Evolutionary conservation across 2,113 vertebrate genomes (phyloP), one percentile per base, ranked within the genome.

Genomic region (Egretta garzetta): DNA sequence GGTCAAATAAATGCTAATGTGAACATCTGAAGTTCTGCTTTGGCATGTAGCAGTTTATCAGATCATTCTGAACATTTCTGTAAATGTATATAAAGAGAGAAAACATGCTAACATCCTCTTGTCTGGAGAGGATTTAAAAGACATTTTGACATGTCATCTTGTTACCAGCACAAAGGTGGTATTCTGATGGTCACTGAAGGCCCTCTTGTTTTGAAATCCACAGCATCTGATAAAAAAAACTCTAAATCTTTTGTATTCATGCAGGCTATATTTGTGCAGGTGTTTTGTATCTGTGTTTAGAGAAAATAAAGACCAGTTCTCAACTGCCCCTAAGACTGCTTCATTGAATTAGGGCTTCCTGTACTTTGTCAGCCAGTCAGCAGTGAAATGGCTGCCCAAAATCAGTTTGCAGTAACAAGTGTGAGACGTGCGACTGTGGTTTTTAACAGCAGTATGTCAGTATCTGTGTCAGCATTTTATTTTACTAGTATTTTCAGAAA

Each of bases 361-460:
- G 0, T 53, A 70, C 86, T 86, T 43, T 60, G 63, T 41, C 64
- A 58, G 55, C 15, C 55, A 26, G 41, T 14, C 41, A 37, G 68
- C 75, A 39, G 63, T 28, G 74, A 72, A 15, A n/a, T 8, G 22
- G 45, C 72, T 88, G 56, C 58, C 41, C 52, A 22, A 26, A 19
- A 6, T 24, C 41, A 0, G 0, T 47, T 47, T 47, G 67, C 67
- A 52, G 2, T n/a, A 45, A 26, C 58, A 7, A 50, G 32, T 15
- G 24, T 12, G 43, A 62, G 28, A 37, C 35, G 10, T 33, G 37
- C 23, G 58, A 32, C 23, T 12, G 64, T 37, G 37, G 47, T 30
- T 67, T 64, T 22, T 52, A 50, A 21, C 50, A 53, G 75, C 80
- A 41, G 17, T 21, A 12, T 30, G 37, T 33, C 52, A 26, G 41